Conservation (phyloP, 2,113 vertebrate genomes). For the Pseudolaguvia tuberculata region DNA sequence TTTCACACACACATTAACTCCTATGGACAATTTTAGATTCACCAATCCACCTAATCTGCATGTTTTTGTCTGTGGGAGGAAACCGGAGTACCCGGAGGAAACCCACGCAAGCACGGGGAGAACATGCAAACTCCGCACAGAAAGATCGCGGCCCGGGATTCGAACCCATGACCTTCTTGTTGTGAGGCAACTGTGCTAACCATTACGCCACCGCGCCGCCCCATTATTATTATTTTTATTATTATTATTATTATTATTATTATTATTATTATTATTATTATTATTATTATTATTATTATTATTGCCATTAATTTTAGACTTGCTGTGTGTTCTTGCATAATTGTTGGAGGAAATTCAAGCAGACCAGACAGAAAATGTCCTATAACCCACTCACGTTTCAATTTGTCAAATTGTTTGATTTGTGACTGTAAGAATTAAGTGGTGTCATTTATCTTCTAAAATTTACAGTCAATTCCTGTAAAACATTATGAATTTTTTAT, state of each 20-base stretch:
- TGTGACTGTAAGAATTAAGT: constrained; percentile 20
- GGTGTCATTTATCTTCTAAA: constrained; percentile 18
- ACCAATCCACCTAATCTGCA: no score
- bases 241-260: neutral
- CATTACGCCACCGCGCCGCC: no score
- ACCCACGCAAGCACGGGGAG: no score
- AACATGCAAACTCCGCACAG: no score
- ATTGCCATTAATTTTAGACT: neutral
- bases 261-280: neutral
- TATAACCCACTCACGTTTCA: neutral
- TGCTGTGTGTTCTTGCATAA: neutral
- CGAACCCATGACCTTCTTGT: no score
- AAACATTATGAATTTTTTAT: neutral
- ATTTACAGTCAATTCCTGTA: constrained; percentile 3
- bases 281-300: neutral
- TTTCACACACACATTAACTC: no score
- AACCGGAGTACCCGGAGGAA: no score
- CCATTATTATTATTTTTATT: no score
- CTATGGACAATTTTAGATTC: no score
- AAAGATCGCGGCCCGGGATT: no score
- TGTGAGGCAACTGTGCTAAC: no score
- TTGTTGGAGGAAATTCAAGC: neutral
- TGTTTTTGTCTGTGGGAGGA: no score
- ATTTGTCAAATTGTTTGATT: neutral
- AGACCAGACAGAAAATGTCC: constrained; percentile 14